Conservation (phyloP, 2,888 invertebrate genomes). For the Monopis laevigella region DNA sequence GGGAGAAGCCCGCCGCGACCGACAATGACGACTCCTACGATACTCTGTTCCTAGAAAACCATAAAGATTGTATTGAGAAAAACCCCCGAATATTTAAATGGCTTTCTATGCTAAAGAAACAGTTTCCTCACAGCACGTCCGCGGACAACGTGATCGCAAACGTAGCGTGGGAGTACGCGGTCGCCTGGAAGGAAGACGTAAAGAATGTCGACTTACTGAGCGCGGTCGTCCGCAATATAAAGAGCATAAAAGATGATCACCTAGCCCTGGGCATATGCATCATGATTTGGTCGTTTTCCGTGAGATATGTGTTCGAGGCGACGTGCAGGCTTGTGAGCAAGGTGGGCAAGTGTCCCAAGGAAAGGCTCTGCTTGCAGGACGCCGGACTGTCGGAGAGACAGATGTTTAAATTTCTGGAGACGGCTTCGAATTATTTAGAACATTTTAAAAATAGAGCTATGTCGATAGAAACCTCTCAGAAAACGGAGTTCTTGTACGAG, state of each 20-base stretch:
- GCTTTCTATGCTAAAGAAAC: conserved; percentile 71
- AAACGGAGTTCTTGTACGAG: conserved; percentile 61
- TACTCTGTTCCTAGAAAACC: conserved; percentile 41
- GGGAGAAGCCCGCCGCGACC: conserved; percentile 24
- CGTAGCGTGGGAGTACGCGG: conserved; percentile 91
- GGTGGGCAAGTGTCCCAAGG: conserved; percentile 86
- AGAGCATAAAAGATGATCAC: conserved; percentile 70
- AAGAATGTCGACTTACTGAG: conserved; percentile 72
- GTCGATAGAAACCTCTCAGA: conserved; percentile 38
- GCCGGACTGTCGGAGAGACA: conserved; percentile 74
- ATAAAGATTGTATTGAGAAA: conserved; percentile 39
- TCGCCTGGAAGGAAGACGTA: conserved; percentile 85
- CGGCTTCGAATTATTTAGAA: conserved; percentile 54
- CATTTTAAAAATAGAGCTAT: conserved; percentile 48
- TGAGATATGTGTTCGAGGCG: conserved; percentile 82
- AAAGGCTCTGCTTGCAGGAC: conserved; percentile 82
- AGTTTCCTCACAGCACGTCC: conserved; percentile 88
- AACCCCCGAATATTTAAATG: conserved; percentile 68
- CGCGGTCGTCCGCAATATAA: conserved; percentile 76
- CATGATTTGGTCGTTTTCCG: conserved; percentile 89
- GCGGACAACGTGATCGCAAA: conserved; percentile 83
- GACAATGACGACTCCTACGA: conserved; percentile 34
- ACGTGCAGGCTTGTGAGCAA: conserved; percentile 81
- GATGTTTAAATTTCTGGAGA: conserved; percentile 58
- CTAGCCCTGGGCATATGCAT: conserved; percentile 82